Evolutionary conservation across 2,113 vertebrate species (phyloP).

Genomic region (Prochilodus magdalenae): DNA sequence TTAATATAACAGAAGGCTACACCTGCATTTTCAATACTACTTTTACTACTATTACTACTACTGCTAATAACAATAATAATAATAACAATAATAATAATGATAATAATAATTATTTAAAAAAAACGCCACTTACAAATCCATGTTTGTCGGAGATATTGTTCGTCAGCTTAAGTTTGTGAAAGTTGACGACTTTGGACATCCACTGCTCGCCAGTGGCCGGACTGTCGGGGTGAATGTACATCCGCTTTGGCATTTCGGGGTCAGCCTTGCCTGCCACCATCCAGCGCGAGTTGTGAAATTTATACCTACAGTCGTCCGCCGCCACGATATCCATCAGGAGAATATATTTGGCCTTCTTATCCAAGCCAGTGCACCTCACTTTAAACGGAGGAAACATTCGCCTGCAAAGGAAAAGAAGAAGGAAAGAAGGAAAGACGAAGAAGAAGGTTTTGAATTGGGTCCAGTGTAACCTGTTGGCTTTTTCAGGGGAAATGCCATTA

Average conservation of each 20-base stretch:
- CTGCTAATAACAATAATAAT: not conserved
- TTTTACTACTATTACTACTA: not conserved
- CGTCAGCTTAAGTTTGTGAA: slow-evolving; percentile 99
- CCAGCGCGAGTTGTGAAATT: slow-evolving; percentile 99
- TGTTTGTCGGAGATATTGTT: slow-evolving; percentile 99
- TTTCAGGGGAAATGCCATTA: not conserved
- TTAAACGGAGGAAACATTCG: slow-evolving; percentile 99
- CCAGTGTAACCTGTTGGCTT: slow-evolving; percentile 14
- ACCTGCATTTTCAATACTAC: too few species aligned
- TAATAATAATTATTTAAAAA: slow-evolving; percentile 72
- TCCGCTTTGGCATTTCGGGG: slow-evolving; percentile 98
- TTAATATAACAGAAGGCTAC: not conserved
- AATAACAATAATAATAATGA: slow-evolving; percentile 31
- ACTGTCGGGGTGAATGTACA: slow-evolving; percentile 99
- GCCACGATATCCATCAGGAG: slow-evolving; percentile 99
- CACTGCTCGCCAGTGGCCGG: slow-evolving; percentile 98
- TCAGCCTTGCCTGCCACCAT: slow-evolving; percentile 99
- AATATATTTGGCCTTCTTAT: slow-evolving; percentile 99
- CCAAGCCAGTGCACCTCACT: slow-evolving; percentile 97
- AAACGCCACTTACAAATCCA: slow-evolving; percentile 94
- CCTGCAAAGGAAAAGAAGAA: slow-evolving; percentile 70
- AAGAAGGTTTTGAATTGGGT: not conserved
- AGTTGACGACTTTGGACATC: slow-evolving; percentile 99
- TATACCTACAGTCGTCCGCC: slow-evolving; percentile 98
- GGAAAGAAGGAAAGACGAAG: not conserved